Evolutionary conservation across 2,113 vertebrate species (phyloP), one percentile per base, ranked within the genome.

Genomic region (Tragelaphus strepsiceros): DNA sequence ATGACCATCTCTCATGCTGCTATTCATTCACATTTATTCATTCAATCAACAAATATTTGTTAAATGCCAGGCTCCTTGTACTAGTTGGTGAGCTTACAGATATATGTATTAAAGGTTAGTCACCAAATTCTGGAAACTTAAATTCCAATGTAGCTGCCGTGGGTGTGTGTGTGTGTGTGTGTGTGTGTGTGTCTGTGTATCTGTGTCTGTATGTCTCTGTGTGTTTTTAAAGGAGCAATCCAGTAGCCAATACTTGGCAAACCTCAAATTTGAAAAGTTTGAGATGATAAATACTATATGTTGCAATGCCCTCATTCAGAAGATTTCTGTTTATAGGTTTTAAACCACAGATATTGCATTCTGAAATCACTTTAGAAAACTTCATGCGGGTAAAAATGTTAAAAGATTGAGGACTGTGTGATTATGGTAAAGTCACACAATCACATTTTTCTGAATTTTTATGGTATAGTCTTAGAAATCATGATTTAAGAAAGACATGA

Each of bases 21-120:
- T 67, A n/a, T 59, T 93, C 78, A 96, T n/a, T 95, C 58, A 13
- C 35, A 59, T 87, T 87, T 95, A 88, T 91, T 93, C 90, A 91
- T 82, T 95, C 88, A 95, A 82, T 30, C 28, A 91, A 91, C 8
- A 83, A 62, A 24, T 92, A 17, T 61, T 89, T 88, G 86, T 62
- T 80, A 92, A 81, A 43, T 85, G n/a, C 32, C 46, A 88, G 43
- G 21, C 16, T 59, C 28, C 56, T 17, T 84, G 35, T 21, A 71
- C 24, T 77, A 46, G 54, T 22, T 88, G 28, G 9, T 95, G 30
- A 89, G 26, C 16, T 85, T 84, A 93, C 5, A 95, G 21, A 91
- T n/a, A 59, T 15, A 77, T 0, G 5, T 53, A 61, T 62, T 83
- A 91, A 83, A 84, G 30, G 15, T 83, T 49, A 12, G 53, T 81